A percentile compares a stretch with the other conserved stretches of the same genome.
These are phyloP conservation scores for Schizaphis graminum DNA, from an alignment of 2,888 invertebrate genomes.

Conservation along the genomic window DNA sequence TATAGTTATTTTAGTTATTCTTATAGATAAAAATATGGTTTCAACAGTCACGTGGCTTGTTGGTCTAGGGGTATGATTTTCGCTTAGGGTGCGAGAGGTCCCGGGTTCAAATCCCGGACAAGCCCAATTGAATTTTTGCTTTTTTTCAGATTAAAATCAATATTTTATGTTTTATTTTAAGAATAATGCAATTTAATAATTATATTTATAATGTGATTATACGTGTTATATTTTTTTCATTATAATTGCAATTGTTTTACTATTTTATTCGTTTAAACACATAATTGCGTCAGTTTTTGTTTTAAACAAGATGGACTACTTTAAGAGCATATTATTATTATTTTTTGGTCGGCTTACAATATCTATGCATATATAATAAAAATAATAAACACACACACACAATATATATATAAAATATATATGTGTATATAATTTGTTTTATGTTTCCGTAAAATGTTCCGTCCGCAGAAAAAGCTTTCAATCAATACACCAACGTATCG, in stretches of 20 bases:
- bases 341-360: neutral
- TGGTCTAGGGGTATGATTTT: slow-evolving; percentile 77
- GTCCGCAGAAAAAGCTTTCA: neutral
- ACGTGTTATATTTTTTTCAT: neutral
- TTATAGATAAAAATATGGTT: neutral
- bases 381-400: neutral
- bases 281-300: neutral
- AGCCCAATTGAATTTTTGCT: neutral
- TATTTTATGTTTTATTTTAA: neutral
- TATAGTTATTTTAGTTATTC: neutral
- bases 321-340: neutral
- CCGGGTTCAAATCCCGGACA: slow-evolving; percentile 77
- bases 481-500: neutral
- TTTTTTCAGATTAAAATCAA: neutral
- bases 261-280: neutral
- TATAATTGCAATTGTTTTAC: neutral
- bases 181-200: neutral
- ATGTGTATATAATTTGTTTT: neutral
- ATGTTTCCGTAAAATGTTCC: neutral
- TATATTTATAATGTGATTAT: neutral
- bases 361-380: neutral
- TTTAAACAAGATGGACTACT: neutral
- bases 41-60: slow-evolving; percentile 3
- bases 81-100: slow-evolving; percentile 78
- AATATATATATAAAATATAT: neutral